Conservation (phyloP, 2,113 vertebrate species). For the Montifringilla adamsi region DNA sequence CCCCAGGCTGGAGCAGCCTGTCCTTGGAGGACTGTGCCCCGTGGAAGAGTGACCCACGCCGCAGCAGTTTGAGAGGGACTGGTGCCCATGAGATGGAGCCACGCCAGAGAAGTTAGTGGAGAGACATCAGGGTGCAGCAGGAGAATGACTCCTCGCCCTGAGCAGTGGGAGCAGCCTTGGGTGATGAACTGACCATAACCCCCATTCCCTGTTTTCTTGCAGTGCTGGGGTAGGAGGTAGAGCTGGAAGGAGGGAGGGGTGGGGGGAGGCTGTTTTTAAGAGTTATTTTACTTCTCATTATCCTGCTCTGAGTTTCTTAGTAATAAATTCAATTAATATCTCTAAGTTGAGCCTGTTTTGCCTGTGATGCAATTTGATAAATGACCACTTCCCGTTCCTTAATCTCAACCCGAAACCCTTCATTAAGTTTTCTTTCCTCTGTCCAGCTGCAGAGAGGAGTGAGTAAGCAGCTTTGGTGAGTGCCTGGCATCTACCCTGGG, state of each 20-base stretch:
- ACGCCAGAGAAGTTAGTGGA: background rate
- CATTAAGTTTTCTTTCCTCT: background rate
- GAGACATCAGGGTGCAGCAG: background rate
- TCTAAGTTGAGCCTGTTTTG: background rate
- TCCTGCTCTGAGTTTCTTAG: background rate
- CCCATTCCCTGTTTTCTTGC: background rate
- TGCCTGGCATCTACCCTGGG: background rate
- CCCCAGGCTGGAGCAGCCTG: background rate
- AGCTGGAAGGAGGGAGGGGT: background rate
- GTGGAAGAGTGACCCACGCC: background rate
- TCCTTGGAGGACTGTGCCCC: background rate
- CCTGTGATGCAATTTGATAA: background rate
- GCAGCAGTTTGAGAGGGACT: background rate
- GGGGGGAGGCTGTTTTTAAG: background rate
- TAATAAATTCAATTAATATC: background rate
- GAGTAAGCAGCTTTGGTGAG: background rate
- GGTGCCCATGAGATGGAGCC: background rate
- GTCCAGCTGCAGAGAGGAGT: background rate
- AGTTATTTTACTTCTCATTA: background rate
- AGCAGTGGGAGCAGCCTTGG: background rate
- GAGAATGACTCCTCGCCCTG: background rate
- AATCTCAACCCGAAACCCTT: background rate
- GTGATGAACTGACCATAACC: background rate
- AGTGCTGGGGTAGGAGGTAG: background rate
- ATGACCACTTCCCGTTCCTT: background rate